Evolutionary conservation across 2,797 vertebrate species (phyloP).

Genomic region (Rallus crepitans): DNA sequence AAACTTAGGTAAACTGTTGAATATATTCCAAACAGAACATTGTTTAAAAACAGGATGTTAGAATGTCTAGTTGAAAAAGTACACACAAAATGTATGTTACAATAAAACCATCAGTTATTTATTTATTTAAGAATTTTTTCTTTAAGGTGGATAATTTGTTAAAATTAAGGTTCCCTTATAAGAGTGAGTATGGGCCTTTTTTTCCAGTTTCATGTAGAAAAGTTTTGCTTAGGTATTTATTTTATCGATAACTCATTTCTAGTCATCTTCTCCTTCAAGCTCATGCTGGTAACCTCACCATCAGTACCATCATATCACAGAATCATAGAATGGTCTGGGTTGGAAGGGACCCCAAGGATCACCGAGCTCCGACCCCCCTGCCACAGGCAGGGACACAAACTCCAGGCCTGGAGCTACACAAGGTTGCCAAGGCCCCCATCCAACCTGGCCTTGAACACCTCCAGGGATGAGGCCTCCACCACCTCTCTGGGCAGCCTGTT

Average conservation of each 20-base stretch:
- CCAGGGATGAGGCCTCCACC: too few relatives aligned
- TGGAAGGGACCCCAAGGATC: too few relatives aligned
- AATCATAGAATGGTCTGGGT: too few relatives aligned
- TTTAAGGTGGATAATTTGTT: not conserved
- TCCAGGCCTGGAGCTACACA: too few relatives aligned
- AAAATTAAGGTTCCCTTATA: not conserved
- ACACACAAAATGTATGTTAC: not conserved
- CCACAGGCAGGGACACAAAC: too few relatives aligned
- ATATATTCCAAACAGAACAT: not conserved
- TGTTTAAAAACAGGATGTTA: not conserved
- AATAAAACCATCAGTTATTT: not conserved
- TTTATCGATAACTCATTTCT: not conserved
- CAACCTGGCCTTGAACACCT: too few relatives aligned
- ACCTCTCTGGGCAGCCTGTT: too few relatives aligned
- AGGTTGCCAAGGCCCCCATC: too few relatives aligned
- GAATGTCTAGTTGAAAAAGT: not conserved
- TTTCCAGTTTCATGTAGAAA: not conserved
- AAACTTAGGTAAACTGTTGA: slow-evolving; percentile 5
- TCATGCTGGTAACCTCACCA: too few relatives aligned
- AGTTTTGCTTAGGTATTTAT: not conserved
- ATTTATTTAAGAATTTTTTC: not conserved
- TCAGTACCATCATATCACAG: not conserved
- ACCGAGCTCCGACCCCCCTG: too few relatives aligned
- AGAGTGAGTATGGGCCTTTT: not conserved
- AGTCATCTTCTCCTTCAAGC: not conserved